Percentiles rank a stretch among this genome's conserved stretches.
Conservation (phyloP, 2,113 vertebrate species). For the Arizona elegans region DNA sequence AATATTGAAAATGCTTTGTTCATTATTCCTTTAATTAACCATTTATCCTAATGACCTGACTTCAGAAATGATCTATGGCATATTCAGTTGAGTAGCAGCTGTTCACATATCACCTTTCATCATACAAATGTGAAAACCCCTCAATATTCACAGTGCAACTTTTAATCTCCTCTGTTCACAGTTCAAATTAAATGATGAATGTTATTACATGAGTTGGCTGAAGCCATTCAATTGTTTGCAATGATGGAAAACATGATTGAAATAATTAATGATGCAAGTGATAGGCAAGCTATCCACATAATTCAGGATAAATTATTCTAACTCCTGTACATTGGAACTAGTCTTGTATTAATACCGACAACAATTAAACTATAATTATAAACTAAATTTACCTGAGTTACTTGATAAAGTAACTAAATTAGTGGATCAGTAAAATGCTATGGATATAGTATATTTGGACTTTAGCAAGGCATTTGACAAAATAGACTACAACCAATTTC, state of each 20-base stretch:
- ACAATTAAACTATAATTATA: not conserved
- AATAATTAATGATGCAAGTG: conserved; percentile 47
- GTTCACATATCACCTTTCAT: conserved; percentile 31
- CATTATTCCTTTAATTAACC: conserved; percentile 44
- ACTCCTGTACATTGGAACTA: not conserved
- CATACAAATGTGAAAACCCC: conserved; percentile 34
- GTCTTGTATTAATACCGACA: not conserved
- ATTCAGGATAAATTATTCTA: not conserved
- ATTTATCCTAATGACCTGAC: conserved; percentile 43
- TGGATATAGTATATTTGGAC: too few relatives aligned
- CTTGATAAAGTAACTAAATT: too few relatives aligned
- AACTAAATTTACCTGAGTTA: too few relatives aligned
- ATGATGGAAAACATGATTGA: conserved; percentile 39
- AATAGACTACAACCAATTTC: too few relatives aligned
- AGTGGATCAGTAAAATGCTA: too few relatives aligned
- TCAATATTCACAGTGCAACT: conserved; percentile 19
- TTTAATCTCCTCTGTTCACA: conserved; percentile 32
- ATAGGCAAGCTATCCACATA: not conserved
- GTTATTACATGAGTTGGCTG: conserved; percentile 53
- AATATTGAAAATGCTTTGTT: conserved; percentile 29
- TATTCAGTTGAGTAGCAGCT: conserved; percentile 35
- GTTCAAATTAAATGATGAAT: conserved; percentile 54
- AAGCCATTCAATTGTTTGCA: conserved; percentile 17
- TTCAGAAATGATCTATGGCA: conserved; percentile 48
- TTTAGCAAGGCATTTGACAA: too few relatives aligned